A percentile compares a stretch with the other conserved stretches of the same genome.
Conservation (phyloP, 2,888 invertebrate species). For the Apomyelois bistriatella region DNA sequence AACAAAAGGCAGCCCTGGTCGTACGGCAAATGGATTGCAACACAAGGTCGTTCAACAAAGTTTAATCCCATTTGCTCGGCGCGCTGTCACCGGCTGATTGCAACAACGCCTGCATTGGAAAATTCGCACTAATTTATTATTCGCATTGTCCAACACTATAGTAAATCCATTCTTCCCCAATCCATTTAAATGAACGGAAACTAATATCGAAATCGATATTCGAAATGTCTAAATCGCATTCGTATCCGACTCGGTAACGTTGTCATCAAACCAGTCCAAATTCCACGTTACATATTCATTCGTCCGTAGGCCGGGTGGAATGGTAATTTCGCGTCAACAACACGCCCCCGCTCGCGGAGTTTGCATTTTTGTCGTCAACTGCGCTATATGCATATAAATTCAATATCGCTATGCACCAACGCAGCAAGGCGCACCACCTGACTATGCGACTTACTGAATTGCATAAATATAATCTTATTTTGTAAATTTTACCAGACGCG, state of each 20-base stretch:
- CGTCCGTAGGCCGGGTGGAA: slow-evolving; percentile 62
- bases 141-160: slow-evolving; percentile 25
- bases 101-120: slow-evolving; percentile 51
- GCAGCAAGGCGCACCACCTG: slow-evolving; percentile 34
- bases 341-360: slow-evolving; percentile 48
- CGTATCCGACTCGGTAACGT: slow-evolving; percentile 29
- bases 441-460: slow-evolving; percentile 43
- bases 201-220: slow-evolving; percentile 8
- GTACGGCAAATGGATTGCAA: slow-evolving; percentile 66
- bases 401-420: slow-evolving; percentile 34
- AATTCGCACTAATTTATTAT: slow-evolving; percentile 56
- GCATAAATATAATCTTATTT: slow-evolving; percentile 40
- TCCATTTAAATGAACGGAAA: slow-evolving; percentile 21
- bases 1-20: slow-evolving; percentile 26
- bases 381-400: slow-evolving; percentile 36
- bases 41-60: slow-evolving; percentile 73
- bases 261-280: slow-evolving; percentile 57
- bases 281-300: slow-evolving; percentile 70
- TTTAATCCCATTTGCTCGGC: slow-evolving; percentile 69
- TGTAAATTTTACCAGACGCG: slow-evolving; percentile 24
- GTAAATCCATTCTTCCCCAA: not conserved
- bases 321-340: slow-evolving; percentile 72
- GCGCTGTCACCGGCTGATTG: slow-evolving; percentile 60
- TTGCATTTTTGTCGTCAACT: slow-evolving; percentile 68
- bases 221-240: slow-evolving; percentile 23